Conservation (phyloP, 2,888 invertebrate species). For the Hecatera dysodea region DNA sequence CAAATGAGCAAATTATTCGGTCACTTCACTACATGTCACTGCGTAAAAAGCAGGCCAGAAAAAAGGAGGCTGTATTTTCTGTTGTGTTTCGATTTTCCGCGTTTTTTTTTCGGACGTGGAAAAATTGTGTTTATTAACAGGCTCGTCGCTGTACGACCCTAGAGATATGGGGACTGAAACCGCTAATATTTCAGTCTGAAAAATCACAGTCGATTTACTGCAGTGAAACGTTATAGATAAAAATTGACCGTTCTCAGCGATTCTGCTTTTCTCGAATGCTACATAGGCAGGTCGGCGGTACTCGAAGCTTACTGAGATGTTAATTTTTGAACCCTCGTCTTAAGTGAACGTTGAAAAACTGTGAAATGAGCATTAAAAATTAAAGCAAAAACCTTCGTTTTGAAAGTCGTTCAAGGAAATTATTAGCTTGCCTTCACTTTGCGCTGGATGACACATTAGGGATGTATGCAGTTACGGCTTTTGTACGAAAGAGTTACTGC, state of each 20-base stretch:
- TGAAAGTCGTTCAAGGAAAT: constrained; percentile 35
- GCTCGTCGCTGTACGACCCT: constrained; percentile 70
- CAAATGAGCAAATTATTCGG: constrained; percentile 87
- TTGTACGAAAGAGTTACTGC: no score
- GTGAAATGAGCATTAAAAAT: constrained; percentile 51
- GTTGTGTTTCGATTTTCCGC: constrained; percentile 67
- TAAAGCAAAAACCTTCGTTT: constrained; percentile 35
- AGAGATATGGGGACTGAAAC: constrained; percentile 80
- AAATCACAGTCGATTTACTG: constrained; percentile 85
- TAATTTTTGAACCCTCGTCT: constrained; percentile 52
- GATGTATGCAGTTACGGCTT: not conserved
- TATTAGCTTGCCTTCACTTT: constrained; percentile 38
- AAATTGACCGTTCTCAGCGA: constrained; percentile 79
- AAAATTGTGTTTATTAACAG: constrained; percentile 81
- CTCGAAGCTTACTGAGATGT: constrained; percentile 65
- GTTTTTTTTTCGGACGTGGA: constrained; percentile 68
- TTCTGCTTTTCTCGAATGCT: constrained; percentile 61
- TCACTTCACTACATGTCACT: constrained; percentile 81
- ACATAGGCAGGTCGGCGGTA: constrained; percentile 66
- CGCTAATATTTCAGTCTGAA: constrained; percentile 84
- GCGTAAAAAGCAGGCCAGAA: constrained; percentile 66
- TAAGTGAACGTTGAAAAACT: constrained; percentile 51
- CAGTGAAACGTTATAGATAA: constrained; percentile 82
- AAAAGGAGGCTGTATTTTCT: constrained; percentile 60
- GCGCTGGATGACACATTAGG: not conserved